phyloP scores from a whole-genome alignment of 2,888 invertebrate genomes.

The Apotomis capreana region DNA sequence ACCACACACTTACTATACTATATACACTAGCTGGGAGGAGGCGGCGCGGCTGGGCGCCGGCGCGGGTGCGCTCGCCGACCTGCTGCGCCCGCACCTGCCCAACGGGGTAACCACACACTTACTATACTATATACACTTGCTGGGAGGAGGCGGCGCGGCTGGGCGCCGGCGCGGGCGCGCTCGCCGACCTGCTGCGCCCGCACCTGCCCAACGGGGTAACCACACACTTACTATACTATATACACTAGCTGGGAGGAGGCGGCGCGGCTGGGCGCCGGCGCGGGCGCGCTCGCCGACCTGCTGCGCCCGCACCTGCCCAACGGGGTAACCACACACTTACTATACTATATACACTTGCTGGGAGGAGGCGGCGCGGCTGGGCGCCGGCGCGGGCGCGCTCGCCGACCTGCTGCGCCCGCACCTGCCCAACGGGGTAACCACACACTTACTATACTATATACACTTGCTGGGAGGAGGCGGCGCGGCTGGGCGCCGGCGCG shows the following conservation, averaged over 20 bases:
- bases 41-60: conserved; percentile 78
- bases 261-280: conserved; percentile 75
- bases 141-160: conserved; percentile 86
- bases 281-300: conserved; percentile 68
- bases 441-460: too few species aligned
- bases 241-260: conserved; percentile 88
- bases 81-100: conserved; percentile 67
- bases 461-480: conserved; percentile 87
- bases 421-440: conserved; percentile 71
- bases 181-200: conserved; percentile 71
- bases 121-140: too few species aligned
- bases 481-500: conserved; percentile 71
- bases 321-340: conserved; percentile 61
- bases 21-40: conserved; percentile 88
- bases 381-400: conserved; percentile 66
- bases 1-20: conserved; percentile 46
- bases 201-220: conserved; percentile 73
- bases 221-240: too few species aligned
- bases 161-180: conserved; percentile 66
- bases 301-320: conserved; percentile 69
- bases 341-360: conserved; percentile 88
- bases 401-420: conserved; percentile 70
- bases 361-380: conserved; percentile 85
- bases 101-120: conserved; percentile 64
- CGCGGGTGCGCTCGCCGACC: conserved; percentile 69